These are phyloP conservation scores for Trematocara stigmaticum DNA, from an alignment of 2,113 vertebrate genomes.

Conservation along the genomic window DNA sequence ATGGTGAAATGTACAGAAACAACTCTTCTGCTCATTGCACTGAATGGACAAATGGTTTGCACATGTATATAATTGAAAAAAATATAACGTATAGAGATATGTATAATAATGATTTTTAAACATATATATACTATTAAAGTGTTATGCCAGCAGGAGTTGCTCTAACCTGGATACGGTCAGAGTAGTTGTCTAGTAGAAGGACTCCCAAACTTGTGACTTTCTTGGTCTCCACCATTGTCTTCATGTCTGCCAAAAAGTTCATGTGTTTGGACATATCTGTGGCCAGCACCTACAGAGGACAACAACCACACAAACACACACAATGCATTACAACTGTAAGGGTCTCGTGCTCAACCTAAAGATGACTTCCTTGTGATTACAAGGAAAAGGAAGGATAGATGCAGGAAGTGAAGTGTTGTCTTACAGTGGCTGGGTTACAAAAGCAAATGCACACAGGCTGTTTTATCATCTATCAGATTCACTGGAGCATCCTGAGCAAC, in stretches of 20 bases:
- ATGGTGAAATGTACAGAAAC: background rate
- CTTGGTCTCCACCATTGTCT: constrained; percentile 96
- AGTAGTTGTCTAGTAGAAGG: constrained; percentile 90
- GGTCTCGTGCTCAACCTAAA: background rate
- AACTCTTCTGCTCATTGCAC: background rate
- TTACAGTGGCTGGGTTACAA: background rate
- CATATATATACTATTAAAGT: background rate
- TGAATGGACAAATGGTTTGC: background rate
- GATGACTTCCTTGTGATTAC: background rate
- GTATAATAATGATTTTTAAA: background rate
- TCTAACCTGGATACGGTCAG: constrained; percentile 87
- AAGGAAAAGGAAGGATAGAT: background rate
- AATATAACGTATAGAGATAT: background rate
- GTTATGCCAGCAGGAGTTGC: background rate
- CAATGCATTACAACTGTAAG: background rate
- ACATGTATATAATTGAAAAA: background rate
- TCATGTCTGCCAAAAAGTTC: constrained; percentile 88
- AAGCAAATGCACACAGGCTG: background rate
- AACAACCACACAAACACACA: background rate
- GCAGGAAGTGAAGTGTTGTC: background rate
- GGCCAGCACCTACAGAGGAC: constrained; percentile 79
- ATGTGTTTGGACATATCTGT: constrained; percentile 97
- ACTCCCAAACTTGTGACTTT: constrained; percentile 91
- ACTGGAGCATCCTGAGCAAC: background rate
- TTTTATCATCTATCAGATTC: background rate